phyloP scores from a whole-genome alignment of 2,888 invertebrate species.

The Hemicrepidius hirtus region DNA sequence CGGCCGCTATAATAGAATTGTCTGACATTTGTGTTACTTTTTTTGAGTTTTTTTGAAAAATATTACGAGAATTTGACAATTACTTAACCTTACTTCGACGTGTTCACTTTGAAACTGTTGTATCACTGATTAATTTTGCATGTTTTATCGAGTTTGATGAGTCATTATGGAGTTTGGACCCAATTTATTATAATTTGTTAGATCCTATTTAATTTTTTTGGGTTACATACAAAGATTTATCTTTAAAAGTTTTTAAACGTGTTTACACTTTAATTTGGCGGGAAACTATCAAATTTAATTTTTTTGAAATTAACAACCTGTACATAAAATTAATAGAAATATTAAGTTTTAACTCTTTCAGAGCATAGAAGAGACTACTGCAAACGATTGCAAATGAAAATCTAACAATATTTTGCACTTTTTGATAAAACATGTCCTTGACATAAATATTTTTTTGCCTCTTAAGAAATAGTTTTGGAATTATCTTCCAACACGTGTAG shows the following conservation, averaged over 20 bases:
- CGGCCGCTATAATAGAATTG: not conserved
- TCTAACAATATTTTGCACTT: slow-evolving; percentile 2
- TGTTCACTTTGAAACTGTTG: not conserved
- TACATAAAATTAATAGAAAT: no score
- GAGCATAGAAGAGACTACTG: no score
- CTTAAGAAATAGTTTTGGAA: not conserved
- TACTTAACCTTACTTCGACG: slow-evolving; percentile 17
- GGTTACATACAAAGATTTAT: slow-evolving; percentile 10
- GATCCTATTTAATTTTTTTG: not conserved
- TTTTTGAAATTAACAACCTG: not conserved
- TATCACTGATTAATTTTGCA: slow-evolving; percentile 27
- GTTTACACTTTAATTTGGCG: not conserved
- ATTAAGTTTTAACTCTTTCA: no score
- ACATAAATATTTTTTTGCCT: slow-evolving; percentile 19
- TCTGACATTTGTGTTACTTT: slow-evolving; percentile 14
- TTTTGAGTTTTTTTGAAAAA: not conserved
- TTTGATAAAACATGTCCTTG: slow-evolving; percentile 24
- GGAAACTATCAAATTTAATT: not conserved
- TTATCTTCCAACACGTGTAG: slow-evolving; percentile 4
- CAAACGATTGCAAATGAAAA: not conserved
- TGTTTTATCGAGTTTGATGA: slow-evolving; percentile 22
- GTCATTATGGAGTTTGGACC: slow-evolving; percentile 25
- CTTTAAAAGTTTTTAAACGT: slow-evolving; percentile 1
- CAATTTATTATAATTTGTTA: slow-evolving; percentile 17
- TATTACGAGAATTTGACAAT: not conserved